phyloP scores from a whole-genome alignment of 2,113 vertebrate species.

The Burhinus bistriatus region DNA sequence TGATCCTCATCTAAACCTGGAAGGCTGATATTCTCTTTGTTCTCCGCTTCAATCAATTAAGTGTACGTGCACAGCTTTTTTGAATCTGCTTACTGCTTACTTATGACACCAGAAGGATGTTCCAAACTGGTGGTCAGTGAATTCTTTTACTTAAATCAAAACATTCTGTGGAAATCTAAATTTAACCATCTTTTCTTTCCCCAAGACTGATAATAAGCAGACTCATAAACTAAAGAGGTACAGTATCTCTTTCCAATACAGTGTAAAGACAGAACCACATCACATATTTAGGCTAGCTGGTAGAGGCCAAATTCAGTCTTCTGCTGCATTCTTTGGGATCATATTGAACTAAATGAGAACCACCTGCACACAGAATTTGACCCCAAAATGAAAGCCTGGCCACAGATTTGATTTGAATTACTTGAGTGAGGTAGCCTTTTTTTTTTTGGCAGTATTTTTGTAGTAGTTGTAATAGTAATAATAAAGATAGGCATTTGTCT shows the following conservation, averaged over 20 bases:
- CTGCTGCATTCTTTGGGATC: slow-evolving; percentile 18
- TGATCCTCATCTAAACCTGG: slow-evolving; percentile 51
- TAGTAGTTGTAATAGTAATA: background rate
- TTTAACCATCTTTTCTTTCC: slow-evolving; percentile 31
- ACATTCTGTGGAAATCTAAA: slow-evolving; percentile 48
- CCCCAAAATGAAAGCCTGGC: background rate
- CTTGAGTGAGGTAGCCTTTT: background rate
- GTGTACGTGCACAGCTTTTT: slow-evolving; percentile 15
- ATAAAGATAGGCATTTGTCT: background rate
- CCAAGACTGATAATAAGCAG: slow-evolving; percentile 44
- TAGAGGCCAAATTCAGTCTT: slow-evolving; percentile 42
- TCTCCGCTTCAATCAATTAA: slow-evolving; percentile 41
- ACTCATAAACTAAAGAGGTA: slow-evolving; percentile 1
- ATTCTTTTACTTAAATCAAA: slow-evolving; percentile 59
- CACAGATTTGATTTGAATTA: slow-evolving; percentile 34
- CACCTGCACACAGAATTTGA: slow-evolving; percentile 35
- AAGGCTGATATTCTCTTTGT: slow-evolving; percentile 38
- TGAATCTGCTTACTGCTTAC: slow-evolving; percentile 3
- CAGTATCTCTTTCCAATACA: slow-evolving; percentile 30
- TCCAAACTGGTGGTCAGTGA: slow-evolving; percentile 47
- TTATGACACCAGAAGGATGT: slow-evolving; percentile 39
- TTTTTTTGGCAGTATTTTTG: background rate
- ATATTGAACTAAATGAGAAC: slow-evolving; percentile 40
- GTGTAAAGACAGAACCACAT: background rate
- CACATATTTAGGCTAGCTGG: background rate